phyloP scores from a whole-genome alignment of 2,797 vertebrate species.

The Botia kubotai region DNA sequence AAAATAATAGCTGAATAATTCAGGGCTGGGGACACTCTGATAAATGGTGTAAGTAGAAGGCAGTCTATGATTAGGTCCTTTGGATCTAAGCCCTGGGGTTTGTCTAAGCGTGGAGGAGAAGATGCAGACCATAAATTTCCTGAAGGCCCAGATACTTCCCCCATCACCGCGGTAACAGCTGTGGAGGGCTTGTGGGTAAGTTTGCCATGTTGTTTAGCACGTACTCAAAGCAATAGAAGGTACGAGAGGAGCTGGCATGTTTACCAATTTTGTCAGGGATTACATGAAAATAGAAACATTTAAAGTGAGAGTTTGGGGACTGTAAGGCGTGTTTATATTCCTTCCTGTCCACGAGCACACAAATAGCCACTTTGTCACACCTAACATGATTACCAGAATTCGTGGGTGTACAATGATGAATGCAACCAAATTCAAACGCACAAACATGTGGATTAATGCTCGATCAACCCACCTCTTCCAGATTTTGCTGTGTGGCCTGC shows the following conservation, averaged over 20 bases:
- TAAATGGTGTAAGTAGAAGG: slow-evolving; percentile 43
- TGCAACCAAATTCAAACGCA: slow-evolving; percentile 50
- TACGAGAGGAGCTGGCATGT: slow-evolving; percentile 10
- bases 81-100: slow-evolving; percentile 53
- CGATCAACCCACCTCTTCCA: slow-evolving; percentile 56
- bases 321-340: slow-evolving; percentile 24
- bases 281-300: slow-evolving; percentile 51
- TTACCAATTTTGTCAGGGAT: slow-evolving; percentile 41
- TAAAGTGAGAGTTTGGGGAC: slow-evolving; percentile 32
- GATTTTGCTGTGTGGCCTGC: slow-evolving; percentile 44
- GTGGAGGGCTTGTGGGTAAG: slow-evolving; percentile 35
- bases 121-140: slow-evolving; percentile 58
- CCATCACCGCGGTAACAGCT: slow-evolving; percentile 44
- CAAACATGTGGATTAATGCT: slow-evolving; percentile 63
- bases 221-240: slow-evolving; percentile 32
- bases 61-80: slow-evolving; percentile 55
- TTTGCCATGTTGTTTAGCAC: slow-evolving; percentile 32
- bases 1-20: slow-evolving; percentile 52
- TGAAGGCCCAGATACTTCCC: slow-evolving; percentile 27
- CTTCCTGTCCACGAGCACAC: slow-evolving; percentile 51
- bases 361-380: slow-evolving; percentile 61
- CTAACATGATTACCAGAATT: slow-evolving; percentile 62
- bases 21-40: slow-evolving; percentile 39
- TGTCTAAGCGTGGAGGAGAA: slow-evolving; percentile 48
- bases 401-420: slow-evolving; percentile 61